A percentile compares a stretch with the other conserved stretches of the same genome.
These are phyloP conservation scores for Triplophysa yarkandensis DNA, from an alignment of 2,797 vertebrate genomes.

Conservation along the genomic window DNA sequence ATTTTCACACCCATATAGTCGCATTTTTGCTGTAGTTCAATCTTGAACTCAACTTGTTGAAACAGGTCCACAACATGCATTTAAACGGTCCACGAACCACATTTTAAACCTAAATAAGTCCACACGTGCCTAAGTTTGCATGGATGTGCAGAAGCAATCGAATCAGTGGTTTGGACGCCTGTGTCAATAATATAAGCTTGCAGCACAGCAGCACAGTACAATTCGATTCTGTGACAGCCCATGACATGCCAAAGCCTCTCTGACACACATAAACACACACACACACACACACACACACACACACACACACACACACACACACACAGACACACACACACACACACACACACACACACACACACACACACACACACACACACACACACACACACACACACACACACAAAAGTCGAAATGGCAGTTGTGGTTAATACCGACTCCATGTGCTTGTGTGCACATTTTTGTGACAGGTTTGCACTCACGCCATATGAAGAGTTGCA, in stretches of 20 bases:
- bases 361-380: no score
- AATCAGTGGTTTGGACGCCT: slow-evolving; percentile 23
- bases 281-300: not conserved
- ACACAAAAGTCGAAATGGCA: slow-evolving; percentile 11
- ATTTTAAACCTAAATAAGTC: slow-evolving; percentile 10
- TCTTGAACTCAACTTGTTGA: not conserved
- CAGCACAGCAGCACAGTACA: slow-evolving; percentile 19
- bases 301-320: not conserved
- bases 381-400: not conserved
- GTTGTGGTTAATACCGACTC: slow-evolving; percentile 28
- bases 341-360: not conserved
- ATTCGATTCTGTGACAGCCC: slow-evolving; percentile 21
- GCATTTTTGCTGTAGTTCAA: slow-evolving; percentile 10
- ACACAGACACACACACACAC: not conserved
- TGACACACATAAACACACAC: not conserved
- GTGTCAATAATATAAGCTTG: slow-evolving; percentile 39
- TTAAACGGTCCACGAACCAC: slow-evolving; percentile 14
- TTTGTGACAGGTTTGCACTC: not conserved
- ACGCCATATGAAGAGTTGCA: not conserved
- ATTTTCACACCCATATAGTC: slow-evolving; percentile 1
- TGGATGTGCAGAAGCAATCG: not conserved
- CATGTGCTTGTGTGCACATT: slow-evolving; percentile 7
- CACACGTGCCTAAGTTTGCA: not conserved
- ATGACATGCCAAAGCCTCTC: slow-evolving; percentile 15
- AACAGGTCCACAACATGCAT: slow-evolving; percentile 35